These are phyloP conservation scores for Telenomus remus DNA, from an alignment of 1,140 invertebrate genomes.

Conservation along the genomic window DNA sequence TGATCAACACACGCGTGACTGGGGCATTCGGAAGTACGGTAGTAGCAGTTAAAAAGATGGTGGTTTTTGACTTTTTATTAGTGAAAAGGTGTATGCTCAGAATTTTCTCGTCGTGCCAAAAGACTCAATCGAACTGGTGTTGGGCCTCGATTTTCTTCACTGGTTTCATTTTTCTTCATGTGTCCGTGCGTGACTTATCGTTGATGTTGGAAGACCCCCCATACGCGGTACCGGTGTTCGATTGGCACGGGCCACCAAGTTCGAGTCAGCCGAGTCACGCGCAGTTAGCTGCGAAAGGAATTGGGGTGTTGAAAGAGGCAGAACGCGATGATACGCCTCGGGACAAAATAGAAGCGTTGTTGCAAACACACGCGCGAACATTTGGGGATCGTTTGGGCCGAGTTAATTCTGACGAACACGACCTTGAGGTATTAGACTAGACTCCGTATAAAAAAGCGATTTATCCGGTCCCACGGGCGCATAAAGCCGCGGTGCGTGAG, in stretches of 20 bases:
- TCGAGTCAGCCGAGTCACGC: no score
- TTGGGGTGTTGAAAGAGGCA: no score
- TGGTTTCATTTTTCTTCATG: no score
- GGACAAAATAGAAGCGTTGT: background rate
- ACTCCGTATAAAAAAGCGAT: conserved; percentile 6
- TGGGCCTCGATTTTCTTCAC: background rate
- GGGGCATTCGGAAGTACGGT: background rate
- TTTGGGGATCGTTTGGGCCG: background rate
- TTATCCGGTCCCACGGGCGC: background rate
- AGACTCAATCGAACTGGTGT: background rate
- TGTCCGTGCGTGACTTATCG: no score
- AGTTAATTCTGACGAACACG: conserved; percentile 3
- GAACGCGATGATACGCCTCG: no score
- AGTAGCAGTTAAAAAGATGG: background rate
- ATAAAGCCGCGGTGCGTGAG: conserved; percentile 1
- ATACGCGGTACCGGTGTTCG: no score
- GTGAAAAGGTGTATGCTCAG: background rate
- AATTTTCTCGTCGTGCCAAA: conserved; percentile 1
- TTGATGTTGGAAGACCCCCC: no score
- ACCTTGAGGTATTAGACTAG: background rate
- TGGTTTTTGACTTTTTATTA: background rate
- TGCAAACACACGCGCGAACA: background rate
- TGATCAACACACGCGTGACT: background rate
- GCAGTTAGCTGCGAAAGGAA: no score
- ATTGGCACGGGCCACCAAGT: no score